Percentiles rank a stretch among this genome's conserved stretches.
Conservation (phyloP, 2,888 invertebrate genomes). For the Palloptera scutellata region DNA sequence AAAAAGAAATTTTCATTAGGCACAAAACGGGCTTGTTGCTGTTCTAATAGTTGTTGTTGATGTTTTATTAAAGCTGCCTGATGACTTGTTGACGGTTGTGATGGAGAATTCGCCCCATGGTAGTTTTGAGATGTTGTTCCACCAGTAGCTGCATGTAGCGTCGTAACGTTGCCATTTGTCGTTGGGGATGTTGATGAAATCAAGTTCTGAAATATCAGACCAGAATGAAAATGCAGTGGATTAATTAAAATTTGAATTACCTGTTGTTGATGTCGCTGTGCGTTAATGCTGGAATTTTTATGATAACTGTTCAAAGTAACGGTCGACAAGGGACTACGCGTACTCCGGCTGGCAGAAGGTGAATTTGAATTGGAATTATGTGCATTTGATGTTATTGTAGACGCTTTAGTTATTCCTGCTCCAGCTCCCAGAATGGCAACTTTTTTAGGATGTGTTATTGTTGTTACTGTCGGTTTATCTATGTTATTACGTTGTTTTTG, state of each 20-base stretch:
- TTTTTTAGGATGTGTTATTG: conserved; percentile 50
- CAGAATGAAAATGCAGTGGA: neutral
- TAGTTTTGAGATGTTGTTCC: conserved; percentile 29
- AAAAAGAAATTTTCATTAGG: conserved; percentile 60
- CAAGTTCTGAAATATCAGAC: neutral
- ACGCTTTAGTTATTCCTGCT: conserved; percentile 29
- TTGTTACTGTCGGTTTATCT: conserved; percentile 14
- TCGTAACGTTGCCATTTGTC: neutral
- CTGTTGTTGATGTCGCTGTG: conserved; percentile 35
- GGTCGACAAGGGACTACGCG: conserved; percentile 60
- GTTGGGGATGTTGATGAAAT: neutral
- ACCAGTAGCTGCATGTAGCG: conserved; percentile 24
- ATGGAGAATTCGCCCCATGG: conserved; percentile 36
- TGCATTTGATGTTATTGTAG: conserved; percentile 10
- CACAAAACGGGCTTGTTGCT: conserved; percentile 35
- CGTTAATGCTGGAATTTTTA: conserved; percentile 51
- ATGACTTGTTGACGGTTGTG: conserved; percentile 55
- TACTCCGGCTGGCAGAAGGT: conserved; percentile 45
- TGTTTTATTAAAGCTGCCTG: conserved; percentile 49
- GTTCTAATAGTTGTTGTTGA: conserved; percentile 31
- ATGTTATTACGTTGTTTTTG: conserved; percentile 33
- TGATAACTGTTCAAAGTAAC: conserved; percentile 59
- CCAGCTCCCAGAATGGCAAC: conserved; percentile 49
- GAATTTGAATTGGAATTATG: conserved; percentile 45
- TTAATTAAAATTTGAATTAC: conserved; percentile 20